A percentile compares a stretch with the other conserved stretches of the same genome.
These are phyloP conservation scores for Bucorvus abyssinicus DNA, from an alignment of 2,797 vertebrate genomes.

Conservation along the genomic window DNA sequence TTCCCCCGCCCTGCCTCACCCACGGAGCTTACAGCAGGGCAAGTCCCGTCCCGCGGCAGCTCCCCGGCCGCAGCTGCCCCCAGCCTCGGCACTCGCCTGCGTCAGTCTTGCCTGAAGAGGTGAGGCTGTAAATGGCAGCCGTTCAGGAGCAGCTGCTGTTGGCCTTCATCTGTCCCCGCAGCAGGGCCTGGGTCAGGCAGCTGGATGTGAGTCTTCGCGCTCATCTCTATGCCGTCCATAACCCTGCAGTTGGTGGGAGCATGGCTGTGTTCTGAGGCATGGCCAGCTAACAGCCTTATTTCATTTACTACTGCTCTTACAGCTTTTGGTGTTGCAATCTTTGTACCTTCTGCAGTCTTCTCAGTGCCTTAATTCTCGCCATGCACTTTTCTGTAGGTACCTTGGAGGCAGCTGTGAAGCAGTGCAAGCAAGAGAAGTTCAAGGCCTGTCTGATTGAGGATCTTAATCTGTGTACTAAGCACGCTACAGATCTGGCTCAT, in stretches of 20 bases:
- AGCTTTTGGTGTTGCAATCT: not conserved
- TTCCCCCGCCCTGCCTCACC: too few relatives aligned
- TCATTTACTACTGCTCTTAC: not conserved
- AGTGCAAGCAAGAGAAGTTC: too few relatives aligned
- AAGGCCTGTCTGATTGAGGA: not conserved
- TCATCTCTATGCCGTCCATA: rapidly evolving
- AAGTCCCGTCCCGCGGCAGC: not conserved
- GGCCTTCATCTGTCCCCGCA: rapidly evolving
- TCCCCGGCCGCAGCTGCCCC: not conserved
- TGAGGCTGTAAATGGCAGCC: rapidly evolving
- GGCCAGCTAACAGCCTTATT: too few relatives aligned
- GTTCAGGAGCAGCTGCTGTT: not conserved
- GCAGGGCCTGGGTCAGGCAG: not conserved
- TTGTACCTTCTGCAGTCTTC: rapidly evolving
- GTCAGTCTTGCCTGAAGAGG: too few relatives aligned
- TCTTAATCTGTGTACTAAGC: not conserved
- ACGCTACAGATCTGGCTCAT: rapidly evolving
- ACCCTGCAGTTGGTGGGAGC: not conserved
- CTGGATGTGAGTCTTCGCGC: not conserved
- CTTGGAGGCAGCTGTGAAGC: not conserved
- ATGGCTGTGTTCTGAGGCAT: rapidly evolving
- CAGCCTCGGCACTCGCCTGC: not conserved
- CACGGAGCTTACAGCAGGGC: not conserved
- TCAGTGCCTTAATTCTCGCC: rapidly evolving
- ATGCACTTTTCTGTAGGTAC: rapidly evolving